phyloP scores from a whole-genome alignment of 2,113 vertebrate genomes.

The Larimichthys crocea region DNA sequence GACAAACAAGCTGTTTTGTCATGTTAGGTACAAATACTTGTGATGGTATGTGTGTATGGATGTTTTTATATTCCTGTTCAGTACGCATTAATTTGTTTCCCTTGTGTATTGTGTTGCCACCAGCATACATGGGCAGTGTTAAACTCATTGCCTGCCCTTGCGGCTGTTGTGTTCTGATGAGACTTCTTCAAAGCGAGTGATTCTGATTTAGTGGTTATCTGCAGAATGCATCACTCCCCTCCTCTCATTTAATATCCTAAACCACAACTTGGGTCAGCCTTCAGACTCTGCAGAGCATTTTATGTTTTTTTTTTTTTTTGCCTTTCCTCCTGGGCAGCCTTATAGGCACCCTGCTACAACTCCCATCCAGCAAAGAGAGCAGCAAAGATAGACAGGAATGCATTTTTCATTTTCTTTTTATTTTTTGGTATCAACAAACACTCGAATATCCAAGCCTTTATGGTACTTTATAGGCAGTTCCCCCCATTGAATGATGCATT shows the following conservation, averaged over 20 bases:
- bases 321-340: constrained; percentile 37
- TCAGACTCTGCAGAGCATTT: constrained; percentile 20
- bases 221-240: constrained; percentile 29
- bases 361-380: constrained; percentile 6
- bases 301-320: constrained; percentile 45
- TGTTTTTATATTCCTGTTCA: background rate
- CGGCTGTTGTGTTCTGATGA: constrained; percentile 45
- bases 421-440: constrained; percentile 5
- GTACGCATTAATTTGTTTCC: constrained; percentile 19
- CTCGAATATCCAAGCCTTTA: background rate
- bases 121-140: constrained; percentile 26
- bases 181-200: constrained; percentile 46
- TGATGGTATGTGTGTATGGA: background rate
- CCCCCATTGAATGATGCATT: background rate
- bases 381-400: constrained; percentile 1
- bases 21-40: background rate
- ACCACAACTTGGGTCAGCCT: constrained; percentile 35
- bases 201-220: constrained; percentile 47
- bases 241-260: constrained; percentile 29
- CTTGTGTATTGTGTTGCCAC: constrained; percentile 21
- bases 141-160: constrained; percentile 35
- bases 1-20: background rate
- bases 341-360: constrained; percentile 32
- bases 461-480: background rate
- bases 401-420: constrained; percentile 32